phyloP scores from a whole-genome alignment of 2,113 vertebrate species.

The Lepisosteus osseus region DNA sequence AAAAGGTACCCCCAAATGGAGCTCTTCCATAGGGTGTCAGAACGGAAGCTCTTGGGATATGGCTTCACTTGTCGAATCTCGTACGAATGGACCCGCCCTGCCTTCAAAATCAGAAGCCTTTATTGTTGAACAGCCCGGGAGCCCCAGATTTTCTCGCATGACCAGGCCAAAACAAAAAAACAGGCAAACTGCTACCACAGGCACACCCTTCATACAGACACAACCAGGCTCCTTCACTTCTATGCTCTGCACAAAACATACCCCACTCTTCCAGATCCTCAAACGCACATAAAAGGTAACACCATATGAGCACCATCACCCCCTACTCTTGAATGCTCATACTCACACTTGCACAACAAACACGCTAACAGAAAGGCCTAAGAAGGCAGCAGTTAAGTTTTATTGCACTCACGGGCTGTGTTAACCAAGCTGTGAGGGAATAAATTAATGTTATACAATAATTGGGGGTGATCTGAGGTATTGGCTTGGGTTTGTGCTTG shows the following conservation, averaged over 20 bases:
- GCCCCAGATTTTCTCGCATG: too few species aligned
- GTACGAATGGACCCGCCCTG: too few species aligned
- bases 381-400: slow-evolving; percentile 33
- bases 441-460: slow-evolving; percentile 16
- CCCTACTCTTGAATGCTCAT: too few species aligned
- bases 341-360: background rate
- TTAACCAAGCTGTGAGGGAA: slow-evolving; percentile 23
- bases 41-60: too few species aligned
- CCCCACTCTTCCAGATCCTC: slow-evolving; percentile 28
- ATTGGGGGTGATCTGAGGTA: slow-evolving; percentile 13
- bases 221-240: slow-evolving; percentile 24
- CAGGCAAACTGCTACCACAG: slow-evolving; percentile 38
- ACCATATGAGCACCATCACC: too few species aligned
- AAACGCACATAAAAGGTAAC: slow-evolving; percentile 44
- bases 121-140: too few species aligned
- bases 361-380: slow-evolving; percentile 25
- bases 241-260: slow-evolving; percentile 12
- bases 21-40: too few species aligned
- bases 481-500: slow-evolving; percentile 20
- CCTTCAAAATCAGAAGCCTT: too few species aligned
- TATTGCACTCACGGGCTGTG: slow-evolving; percentile 28
- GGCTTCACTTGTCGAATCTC: too few species aligned
- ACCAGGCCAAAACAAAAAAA: too few species aligned
- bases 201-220: slow-evolving; percentile 49
- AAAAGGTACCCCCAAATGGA: too few species aligned